A percentile compares a stretch with the other conserved stretches of the same genome.
phyloP scores from a whole-genome alignment of 2,888 invertebrate species.

The Drosophila barbarae region DNA sequence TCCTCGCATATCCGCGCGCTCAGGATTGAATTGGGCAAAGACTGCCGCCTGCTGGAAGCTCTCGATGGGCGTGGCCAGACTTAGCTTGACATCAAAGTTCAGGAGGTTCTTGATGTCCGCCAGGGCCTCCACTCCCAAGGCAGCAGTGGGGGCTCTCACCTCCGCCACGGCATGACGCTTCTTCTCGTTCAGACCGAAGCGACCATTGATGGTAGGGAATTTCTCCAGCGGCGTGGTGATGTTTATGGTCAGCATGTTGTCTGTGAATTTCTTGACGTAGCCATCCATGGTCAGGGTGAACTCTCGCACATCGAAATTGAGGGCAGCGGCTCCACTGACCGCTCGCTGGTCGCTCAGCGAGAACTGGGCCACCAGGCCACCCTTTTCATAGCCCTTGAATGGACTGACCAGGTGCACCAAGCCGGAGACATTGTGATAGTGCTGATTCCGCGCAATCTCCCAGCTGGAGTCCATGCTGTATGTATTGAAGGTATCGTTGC shows the following conservation, averaged over 20 bases:
- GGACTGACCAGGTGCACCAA: slow-evolving; percentile 85
- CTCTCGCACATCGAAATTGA: slow-evolving; percentile 86
- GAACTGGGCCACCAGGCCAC: slow-evolving; percentile 85
- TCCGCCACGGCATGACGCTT: slow-evolving; percentile 87
- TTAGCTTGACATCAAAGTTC: slow-evolving; percentile 87
- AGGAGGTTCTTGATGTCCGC: slow-evolving; percentile 83
- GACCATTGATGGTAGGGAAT: slow-evolving; percentile 83
- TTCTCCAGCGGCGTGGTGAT: slow-evolving; percentile 87
- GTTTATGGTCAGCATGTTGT: slow-evolving; percentile 88
- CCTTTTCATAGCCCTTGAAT: slow-evolving; percentile 85
- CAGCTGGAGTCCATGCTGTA: slow-evolving; percentile 87
- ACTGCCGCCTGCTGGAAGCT: slow-evolving; percentile 84
- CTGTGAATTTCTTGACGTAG: slow-evolving; percentile 85
- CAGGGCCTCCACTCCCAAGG: slow-evolving; percentile 85
- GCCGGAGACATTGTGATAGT: slow-evolving; percentile 82
- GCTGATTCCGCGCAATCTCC: slow-evolving; percentile 82
- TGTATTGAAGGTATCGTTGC: slow-evolving; percentile 80
- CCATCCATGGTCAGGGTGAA: slow-evolving; percentile 85
- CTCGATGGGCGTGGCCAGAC: slow-evolving; percentile 87
- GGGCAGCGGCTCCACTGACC: slow-evolving; percentile 85
- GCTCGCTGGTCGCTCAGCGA: slow-evolving; percentile 83
- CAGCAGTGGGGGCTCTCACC: slow-evolving; percentile 85
- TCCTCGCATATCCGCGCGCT: slow-evolving; percentile 87
- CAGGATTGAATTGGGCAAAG: slow-evolving; percentile 85
- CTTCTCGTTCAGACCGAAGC: slow-evolving; percentile 86